These are phyloP conservation scores for Podarcis cretensis DNA, from an alignment of 2,113 vertebrate species.

Conservation along the genomic window DNA sequence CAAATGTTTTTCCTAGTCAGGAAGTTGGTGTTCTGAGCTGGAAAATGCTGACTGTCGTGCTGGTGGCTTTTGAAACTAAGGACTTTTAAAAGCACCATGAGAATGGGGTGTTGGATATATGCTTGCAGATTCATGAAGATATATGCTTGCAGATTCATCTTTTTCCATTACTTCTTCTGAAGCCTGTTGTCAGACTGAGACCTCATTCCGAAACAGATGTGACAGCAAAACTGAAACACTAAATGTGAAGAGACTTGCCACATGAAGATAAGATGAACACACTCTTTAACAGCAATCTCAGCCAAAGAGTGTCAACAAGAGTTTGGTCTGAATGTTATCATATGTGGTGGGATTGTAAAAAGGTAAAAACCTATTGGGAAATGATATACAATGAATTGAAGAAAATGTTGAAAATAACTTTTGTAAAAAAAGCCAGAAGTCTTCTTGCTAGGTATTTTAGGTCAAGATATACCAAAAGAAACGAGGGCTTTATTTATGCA, in stretches of 20 bases:
- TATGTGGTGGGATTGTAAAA: too few relatives aligned
- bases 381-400: too few relatives aligned
- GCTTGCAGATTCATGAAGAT: neutral
- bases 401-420: too few relatives aligned
- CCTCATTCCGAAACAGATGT: too few relatives aligned
- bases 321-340: neutral
- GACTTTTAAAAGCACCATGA: constrained; percentile 3
- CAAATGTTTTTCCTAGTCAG: constrained; percentile 18
- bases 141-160: neutral
- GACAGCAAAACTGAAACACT: neutral
- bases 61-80: neutral
- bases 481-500: too few relatives aligned
- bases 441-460: too few relatives aligned
- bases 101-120: neutral
- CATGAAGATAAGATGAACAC: too few relatives aligned
- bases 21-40: neutral
- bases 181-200: neutral
- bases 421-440: too few relatives aligned
- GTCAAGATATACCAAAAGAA: too few relatives aligned
- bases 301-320: neutral
- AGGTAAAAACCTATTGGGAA: too few relatives aligned
- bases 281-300: neutral
- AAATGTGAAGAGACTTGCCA: neutral
- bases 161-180: neutral
- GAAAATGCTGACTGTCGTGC: neutral